A percentile compares a stretch with the other conserved stretches of the same genome.
These are phyloP conservation scores for Lytechinus pictus DNA, from an alignment of 35 echinoderm and acorn worm genomes.

Conservation along the genomic window DNA sequence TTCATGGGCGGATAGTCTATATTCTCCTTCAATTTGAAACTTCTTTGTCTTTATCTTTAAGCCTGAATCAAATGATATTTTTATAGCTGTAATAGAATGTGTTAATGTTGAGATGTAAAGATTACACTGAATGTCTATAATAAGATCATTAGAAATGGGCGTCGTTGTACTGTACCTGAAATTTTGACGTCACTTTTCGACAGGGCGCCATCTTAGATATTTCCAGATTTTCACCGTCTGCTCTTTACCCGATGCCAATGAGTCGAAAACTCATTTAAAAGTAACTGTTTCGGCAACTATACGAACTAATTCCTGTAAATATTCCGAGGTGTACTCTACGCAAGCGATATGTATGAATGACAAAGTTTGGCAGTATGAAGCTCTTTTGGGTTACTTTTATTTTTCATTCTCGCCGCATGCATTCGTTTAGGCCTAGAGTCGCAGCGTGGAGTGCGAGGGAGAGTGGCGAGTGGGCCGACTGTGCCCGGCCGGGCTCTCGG, in stretches of 20 bases:
- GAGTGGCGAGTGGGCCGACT: conserved; percentile 26
- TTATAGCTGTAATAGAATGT: too few species aligned
- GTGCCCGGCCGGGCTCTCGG: conserved; percentile 26
- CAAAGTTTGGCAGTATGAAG: conserved; percentile 23
- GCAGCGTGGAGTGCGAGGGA: conserved; percentile 32
- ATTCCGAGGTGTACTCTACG: conserved; percentile 1
- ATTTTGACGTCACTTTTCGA: not conserved
- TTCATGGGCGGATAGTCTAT: not conserved
- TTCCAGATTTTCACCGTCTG: not conserved
- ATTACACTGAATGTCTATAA: not conserved
- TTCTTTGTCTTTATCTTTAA: not conserved
- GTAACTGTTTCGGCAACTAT: not conserved
- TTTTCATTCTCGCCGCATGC: conserved; percentile 45
- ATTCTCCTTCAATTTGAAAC: not conserved
- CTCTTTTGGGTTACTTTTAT: conserved; percentile 45
- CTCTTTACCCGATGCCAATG: not conserved
- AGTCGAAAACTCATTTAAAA: not conserved
- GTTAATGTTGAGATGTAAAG: not conserved
- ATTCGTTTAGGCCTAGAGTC: conserved; percentile 28
- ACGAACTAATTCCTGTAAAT: not conserved
- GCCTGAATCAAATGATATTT: not conserved
- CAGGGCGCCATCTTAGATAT: not conserved
- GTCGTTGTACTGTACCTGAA: not conserved
- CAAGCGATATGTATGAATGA: conserved; percentile 32
- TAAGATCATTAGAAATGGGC: not conserved